Evolutionary conservation across 2,888 invertebrate genomes (phyloP), one percentile per base, ranked within the genome.

Genomic region (Augiades crinisus): DNA sequence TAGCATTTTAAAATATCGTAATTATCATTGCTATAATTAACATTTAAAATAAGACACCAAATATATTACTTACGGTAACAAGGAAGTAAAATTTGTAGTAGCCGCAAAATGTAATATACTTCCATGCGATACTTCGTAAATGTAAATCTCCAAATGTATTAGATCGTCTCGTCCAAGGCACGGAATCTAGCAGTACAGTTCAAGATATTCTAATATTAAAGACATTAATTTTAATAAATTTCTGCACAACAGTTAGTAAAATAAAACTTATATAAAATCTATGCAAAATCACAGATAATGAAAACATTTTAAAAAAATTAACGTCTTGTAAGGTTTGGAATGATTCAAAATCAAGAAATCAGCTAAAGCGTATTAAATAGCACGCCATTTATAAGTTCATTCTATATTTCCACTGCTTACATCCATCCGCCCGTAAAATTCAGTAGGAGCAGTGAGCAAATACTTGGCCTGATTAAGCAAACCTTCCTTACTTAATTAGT

Each of bases 81-180:
- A 69, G 47, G 2, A 83, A 63, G 27, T 65, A 63, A 1, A 69
- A 57, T 52, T 64, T 71, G 55, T 80, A 65, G 40, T 72, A 65
- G 3, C 53, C 19, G 56, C 80, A 78, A 55, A 80, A 87, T 0
- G 68, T 58, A 2, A 68, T 58, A 57, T 73, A 81, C 50, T 87
- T 87, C 70, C 68, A 70, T 7, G 61, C 67, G 8, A 78, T 67
- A 6, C 55, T 56, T 47, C 57, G 61, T 2, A 86, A 43, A 19
- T 76, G 73, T 3, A 57, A 41, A 6, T 61, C 58, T 7, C 57
- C 27, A n/a, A 56, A 60, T 6, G 6, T 2, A 0, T 61, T 57
- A 1, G 33, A 40, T 6, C 51, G 57, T 19, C 72, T 63, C 22
- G 53, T 56, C 78, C 78, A 82, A 16, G 8, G 13, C 1, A 52